Conservation (phyloP, 2,113 vertebrate genomes). For the Elanus axillaris region DNA sequence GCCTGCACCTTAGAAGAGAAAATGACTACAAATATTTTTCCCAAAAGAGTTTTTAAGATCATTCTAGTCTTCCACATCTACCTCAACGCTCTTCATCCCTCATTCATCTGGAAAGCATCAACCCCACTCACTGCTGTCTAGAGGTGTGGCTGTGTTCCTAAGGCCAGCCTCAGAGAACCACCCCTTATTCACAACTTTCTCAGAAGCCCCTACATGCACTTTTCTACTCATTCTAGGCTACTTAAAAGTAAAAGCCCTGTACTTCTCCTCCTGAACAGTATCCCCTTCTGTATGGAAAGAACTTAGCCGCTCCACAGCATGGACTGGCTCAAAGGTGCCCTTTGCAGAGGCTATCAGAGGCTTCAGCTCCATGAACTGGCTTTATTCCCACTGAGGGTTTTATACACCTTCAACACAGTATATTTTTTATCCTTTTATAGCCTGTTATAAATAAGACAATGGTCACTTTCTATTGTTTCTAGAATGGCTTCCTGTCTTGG, state of each 20-base stretch:
- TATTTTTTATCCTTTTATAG: neutral
- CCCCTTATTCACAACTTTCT: neutral
- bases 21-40: neutral
- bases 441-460: neutral
- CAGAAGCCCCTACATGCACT: neutral
- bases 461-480: neutral
- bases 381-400: neutral
- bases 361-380: neutral
- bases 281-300: neutral
- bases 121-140: neutral
- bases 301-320: neutral
- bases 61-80: neutral
- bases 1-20: neutral
- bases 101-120: neutral
- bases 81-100: neutral
- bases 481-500: neutral
- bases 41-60: neutral
- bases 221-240: neutral
- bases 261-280: neutral
- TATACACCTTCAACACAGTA: neutral
- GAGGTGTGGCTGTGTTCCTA: neutral
- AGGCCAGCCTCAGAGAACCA: neutral
- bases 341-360: neutral
- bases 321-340: neutral
- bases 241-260: neutral